Evolutionary conservation across 2,113 vertebrate species (phyloP).

Genomic region (Patagioenas fasciata): DNA sequence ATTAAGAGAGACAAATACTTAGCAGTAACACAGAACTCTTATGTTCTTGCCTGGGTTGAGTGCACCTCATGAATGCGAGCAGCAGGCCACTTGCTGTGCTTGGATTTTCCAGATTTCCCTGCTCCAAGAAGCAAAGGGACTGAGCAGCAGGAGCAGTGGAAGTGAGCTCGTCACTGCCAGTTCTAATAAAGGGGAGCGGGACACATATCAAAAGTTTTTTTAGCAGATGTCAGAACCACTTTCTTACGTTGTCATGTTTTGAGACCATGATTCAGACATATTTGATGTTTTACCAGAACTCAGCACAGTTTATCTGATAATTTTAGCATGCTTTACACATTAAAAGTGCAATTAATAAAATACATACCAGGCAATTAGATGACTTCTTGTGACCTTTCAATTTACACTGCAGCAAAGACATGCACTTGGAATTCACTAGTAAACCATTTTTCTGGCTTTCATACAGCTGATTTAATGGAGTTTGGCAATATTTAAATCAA

Average conservation of each 20-base stretch:
- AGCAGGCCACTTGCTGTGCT: neutral
- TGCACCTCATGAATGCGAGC: neutral
- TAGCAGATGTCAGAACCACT: neutral
- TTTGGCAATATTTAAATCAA: slow-evolving; percentile 51
- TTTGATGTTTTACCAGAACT: neutral
- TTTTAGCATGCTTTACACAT: neutral
- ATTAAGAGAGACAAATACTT: slow-evolving; percentile 15
- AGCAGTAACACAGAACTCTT: neutral
- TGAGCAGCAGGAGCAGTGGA: accelerated
- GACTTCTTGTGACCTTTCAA: slow-evolving; percentile 16
- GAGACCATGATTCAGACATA: neutral
- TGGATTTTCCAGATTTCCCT: neutral
- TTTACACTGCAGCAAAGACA: neutral
- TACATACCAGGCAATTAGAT: neutral
- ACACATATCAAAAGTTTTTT: neutral
- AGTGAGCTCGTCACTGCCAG: neutral
- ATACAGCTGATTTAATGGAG: neutral
- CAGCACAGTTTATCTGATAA: neutral
- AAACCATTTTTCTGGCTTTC: slow-evolving; percentile 21
- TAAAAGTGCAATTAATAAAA: slow-evolving; percentile 8
- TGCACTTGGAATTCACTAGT: neutral
- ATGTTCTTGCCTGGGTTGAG: neutral
- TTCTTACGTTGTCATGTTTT: neutral
- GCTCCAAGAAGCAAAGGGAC: neutral
- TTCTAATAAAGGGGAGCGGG: neutral